These are phyloP conservation scores for Hydriomena furcata DNA, from an alignment of 2,888 invertebrate genomes.

Conservation along the genomic window DNA sequence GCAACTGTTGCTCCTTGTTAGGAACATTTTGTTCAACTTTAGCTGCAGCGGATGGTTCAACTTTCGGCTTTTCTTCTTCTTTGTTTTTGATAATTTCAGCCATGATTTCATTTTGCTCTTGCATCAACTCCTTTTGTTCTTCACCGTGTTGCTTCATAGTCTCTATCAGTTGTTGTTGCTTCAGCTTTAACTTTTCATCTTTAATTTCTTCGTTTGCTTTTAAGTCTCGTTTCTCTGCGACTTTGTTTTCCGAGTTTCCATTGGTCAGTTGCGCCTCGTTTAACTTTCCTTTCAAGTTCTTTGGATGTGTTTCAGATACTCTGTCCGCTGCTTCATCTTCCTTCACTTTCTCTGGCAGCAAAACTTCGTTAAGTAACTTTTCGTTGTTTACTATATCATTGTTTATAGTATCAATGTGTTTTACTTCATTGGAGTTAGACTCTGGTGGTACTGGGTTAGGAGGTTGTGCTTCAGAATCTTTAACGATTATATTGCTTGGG, in stretches of 20 bases:
- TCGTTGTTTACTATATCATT: conserved; percentile 32
- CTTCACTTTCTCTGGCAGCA: conserved; percentile 33
- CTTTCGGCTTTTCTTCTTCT: conserved; percentile 76
- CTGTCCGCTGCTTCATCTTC: conserved; percentile 49
- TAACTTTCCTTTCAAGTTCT: conserved; percentile 57
- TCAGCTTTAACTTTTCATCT: conserved; percentile 44
- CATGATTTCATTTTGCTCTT: conserved; percentile 86
- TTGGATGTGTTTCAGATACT: conserved; percentile 62
- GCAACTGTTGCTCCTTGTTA: conserved; percentile 56
- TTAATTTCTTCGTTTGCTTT: conserved; percentile 45
- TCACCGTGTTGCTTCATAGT: conserved; percentile 87
- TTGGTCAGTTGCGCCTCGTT: conserved; percentile 46
- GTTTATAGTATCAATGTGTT: conserved; percentile 43
- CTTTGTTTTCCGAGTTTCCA: conserved; percentile 43
- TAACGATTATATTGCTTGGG: conserved; percentile 44
- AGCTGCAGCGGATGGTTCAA: conserved; percentile 9
- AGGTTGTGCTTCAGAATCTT: conserved; percentile 73
- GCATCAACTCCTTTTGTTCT: conserved; percentile 86
- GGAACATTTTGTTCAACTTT: conserved; percentile 47
- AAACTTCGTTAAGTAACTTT: conserved; percentile 28
- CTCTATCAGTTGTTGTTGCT: conserved; percentile 82
- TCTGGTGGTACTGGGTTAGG: conserved; percentile 77
- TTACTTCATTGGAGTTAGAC: conserved; percentile 64
- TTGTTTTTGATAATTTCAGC: conserved; percentile 84
- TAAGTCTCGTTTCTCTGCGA: conserved; percentile 42